Evolutionary conservation across 2,113 vertebrate species (phyloP), one percentile per base, ranked within the genome.

Genomic region (Phaetusa simplex): DNA sequence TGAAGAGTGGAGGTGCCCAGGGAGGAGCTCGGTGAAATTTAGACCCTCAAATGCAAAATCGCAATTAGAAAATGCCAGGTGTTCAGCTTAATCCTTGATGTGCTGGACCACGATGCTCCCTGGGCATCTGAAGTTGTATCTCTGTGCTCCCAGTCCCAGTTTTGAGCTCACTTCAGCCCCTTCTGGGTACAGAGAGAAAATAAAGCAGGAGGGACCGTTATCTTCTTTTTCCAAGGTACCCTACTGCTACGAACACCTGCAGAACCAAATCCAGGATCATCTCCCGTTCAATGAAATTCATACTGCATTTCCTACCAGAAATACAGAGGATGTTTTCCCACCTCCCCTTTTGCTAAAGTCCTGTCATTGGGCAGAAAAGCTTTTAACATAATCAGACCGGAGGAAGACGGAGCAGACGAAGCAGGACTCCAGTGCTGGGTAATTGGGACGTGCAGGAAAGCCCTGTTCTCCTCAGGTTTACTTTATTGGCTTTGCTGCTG

Each of bases 221-320:
- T 5, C 16, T n/a, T 26, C 45, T 58, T 61, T 24, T 12, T 7
- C 19, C 50, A 71, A 42, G 59, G 55, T 15, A 24, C 6, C n/a
- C 14, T 13, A 30, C 38, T 20, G 23, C 72, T 70, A 5, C 0
- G 0, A 79, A 47, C 30, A 76, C 50, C 69, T 42, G 50, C 61
- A 59, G 86, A 71, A 56, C 4, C 29, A 52, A 45, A 23, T 1
- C 20, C 42, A 74, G 55, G 77, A 42, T 9, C 34, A 38, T 7
- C 21, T 71, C 24, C 58, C 24, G 10, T 21, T 74, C 40, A 10
- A 32, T 16, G 65, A 55, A 80, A 77, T 2, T 21, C 42, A 50
- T 18, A 7, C 32, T 36, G 43, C 42, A 3, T 38, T 59, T 72
- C n/a, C 52, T 8, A 11, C 24, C 65, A 58, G 43, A 61, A 52